Base-by-base conservation (phyloP, 2,888 invertebrate genomes). In the Pollenia angustigena region DNA sequence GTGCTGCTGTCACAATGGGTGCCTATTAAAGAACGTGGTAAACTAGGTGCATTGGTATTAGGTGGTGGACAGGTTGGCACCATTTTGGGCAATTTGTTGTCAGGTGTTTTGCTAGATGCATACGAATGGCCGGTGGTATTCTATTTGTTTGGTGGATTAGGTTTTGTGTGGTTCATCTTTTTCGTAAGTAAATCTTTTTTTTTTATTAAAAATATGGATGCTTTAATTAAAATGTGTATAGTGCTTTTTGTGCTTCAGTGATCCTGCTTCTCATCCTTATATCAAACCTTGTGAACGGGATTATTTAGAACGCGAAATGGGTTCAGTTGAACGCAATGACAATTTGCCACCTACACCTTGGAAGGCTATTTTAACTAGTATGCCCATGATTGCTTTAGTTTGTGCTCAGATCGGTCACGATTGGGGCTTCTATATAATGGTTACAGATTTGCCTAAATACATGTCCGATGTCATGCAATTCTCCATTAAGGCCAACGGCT, bases 1-100 rank as follows among this genome's bases (percentile, higher is more conserved):
- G 96, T 96, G 0, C 94, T 97, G 92, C 93, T 97, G 8, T 96
- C 97, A 0, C 95, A 96, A 89, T 97, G 97, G 97, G 96, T 97
- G 0, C 97, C 97, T 0, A 93, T 96, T 0, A 95, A 95, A 1
- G 97, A 97, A 90, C 94, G 97, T 87, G 96, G 97, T 10, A 95
- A 96, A 86, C 95, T 97, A 91, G 97, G 97, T 0, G 96, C 97
- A 0, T 91, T 97, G 52, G 96, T 97, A 0, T 96, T 97, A 89
- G 96, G 97, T 1, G 97, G 97, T 0, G 96, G 96, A 1, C 96
- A 96, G 92, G 95, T 93, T 78, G 93, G 93, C 84, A 95, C 95
- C 0, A 95, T 96, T 12, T 93, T 96, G 69, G 95, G 96, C 1
- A 96, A 95, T 78, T 92, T 94, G 0, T 85, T 96, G 2, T 96